Base-by-base conservation (phyloP, 1,140 invertebrate species). In the Nasonia giraulti region DNA sequence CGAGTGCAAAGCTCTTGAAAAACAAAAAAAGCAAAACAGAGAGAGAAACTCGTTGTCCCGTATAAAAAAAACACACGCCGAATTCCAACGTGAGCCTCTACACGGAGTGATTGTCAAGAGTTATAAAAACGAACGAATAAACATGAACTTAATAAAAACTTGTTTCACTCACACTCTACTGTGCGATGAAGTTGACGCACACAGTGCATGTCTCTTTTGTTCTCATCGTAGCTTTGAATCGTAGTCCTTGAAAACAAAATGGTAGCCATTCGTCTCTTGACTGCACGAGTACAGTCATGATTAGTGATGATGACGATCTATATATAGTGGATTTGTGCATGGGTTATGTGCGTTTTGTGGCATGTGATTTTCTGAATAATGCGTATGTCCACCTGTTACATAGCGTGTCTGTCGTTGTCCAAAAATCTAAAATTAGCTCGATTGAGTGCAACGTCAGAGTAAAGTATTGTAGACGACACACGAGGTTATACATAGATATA, bases 391-490 rank as follows among this genome's bases (percentile, higher is more conserved):
- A 14, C 50, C 5, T 55, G 17, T n/a, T 62, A n/a, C 17, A 20
- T 62, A 62, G 55, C 55, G 14, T 20, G 6, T 62, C 20, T 62
- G 55, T 62, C 55, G 20, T 62, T n/a, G 17, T 7, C 14, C 6
- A 62, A 62, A 62, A n/a, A 62, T 11, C 11, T 50, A 33, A 71
- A 14, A 17, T 31, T 69, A 8, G 11, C 11, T 31, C 20, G 7
- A 71, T 17, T 27, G 69, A 75, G 73, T 75, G 73, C 73, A n/a
- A 75, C 17, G 73, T 44, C 76, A 78, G 76, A 78, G 76, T 47
- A 78, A 78, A 78, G 47, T 78, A 78, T 78, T 55, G 55, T n/a
- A 55, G 50, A 55, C 55, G 17, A 62, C 55, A 20, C 17, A 7
- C 6, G 55, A n/a, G 6, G 17, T 6, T n/a, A 62, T 62, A 12